These are phyloP conservation scores for Desoria tigrina DNA, from an alignment of 2,888 invertebrate species.

Conservation along the genomic window DNA sequence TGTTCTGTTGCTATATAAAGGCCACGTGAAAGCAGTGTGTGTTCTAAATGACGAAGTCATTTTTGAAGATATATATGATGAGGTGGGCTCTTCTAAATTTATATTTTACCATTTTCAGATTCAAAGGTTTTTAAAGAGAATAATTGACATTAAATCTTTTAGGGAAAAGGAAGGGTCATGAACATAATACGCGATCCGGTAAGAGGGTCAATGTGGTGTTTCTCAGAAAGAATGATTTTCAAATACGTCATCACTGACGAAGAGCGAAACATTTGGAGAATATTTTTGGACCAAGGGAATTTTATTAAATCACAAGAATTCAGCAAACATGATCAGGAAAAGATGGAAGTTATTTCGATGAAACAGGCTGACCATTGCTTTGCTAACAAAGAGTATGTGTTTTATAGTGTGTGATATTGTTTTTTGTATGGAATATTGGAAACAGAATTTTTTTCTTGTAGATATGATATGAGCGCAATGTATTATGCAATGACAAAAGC, in stretches of 20 bases:
- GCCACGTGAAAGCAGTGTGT: conserved; percentile 81
- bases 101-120: no score
- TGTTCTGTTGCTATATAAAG: conserved; percentile 76
- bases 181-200: conserved; percentile 78
- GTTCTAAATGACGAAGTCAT: conserved; percentile 81
- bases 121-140: conserved; percentile 9
- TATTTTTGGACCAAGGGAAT: conserved; percentile 80
- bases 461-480: conserved; percentile 78
- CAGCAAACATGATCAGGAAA: conserved; percentile 76
- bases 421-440: no score
- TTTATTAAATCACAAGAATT: conserved; percentile 85
- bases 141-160: not conserved
- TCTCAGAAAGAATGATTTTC: conserved; percentile 80
- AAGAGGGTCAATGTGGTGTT: conserved; percentile 78
- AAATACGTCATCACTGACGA: conserved; percentile 82
- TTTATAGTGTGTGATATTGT: no score
- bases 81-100: conserved; percentile 17
- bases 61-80: conserved; percentile 80
- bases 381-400: conserved; percentile 66
- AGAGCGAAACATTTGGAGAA: conserved; percentile 82
- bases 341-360: conserved; percentile 78
- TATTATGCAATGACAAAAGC: conserved; percentile 86
- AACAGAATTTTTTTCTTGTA: no score
- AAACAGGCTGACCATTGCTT: conserved; percentile 87
- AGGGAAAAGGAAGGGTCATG: conserved; percentile 68